phyloP scores from a whole-genome alignment of 1,140 invertebrate genomes.

The Drosophila cardini region DNA sequence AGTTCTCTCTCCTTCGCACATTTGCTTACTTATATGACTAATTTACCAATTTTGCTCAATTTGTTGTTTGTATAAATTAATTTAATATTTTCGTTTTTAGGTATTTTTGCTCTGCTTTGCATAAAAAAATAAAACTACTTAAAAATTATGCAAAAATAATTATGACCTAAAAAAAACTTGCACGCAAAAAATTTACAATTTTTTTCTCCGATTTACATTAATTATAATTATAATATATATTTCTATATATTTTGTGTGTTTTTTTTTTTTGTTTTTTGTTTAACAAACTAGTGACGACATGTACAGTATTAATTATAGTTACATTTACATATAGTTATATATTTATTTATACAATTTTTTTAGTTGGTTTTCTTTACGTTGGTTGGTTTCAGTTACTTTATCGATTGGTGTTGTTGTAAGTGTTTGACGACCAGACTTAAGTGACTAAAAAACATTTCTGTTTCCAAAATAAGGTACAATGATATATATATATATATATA shows the following conservation, averaged over 20 bases:
- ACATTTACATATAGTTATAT: constrained; percentile 19
- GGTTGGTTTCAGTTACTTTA: constrained; percentile 29
- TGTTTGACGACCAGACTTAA: constrained; percentile 76
- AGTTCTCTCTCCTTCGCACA: constrained; percentile 32
- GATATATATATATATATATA: constrained; percentile 50
- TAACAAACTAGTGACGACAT: constrained; percentile 66
- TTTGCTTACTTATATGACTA: constrained; percentile 66
- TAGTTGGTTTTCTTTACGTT: constrained; percentile 29
- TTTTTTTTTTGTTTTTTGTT: constrained; percentile 49
- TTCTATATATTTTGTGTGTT: constrained; percentile 52
- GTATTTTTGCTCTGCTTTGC: constrained; percentile 64
- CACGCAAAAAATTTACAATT: constrained; percentile 58
- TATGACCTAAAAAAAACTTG: constrained; percentile 57
- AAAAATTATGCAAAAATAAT: constrained; percentile 78
- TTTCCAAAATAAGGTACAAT: constrained; percentile 81
- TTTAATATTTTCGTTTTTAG: constrained; percentile 61
- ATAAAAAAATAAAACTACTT: constrained; percentile 76
- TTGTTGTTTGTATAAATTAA: constrained; percentile 64
- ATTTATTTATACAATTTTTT: constrained; percentile 49
- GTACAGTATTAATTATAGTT: constrained; percentile 25
- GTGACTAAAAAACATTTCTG: constrained; percentile 73
- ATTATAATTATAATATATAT: constrained; percentile 52
- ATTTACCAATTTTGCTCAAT: constrained; percentile 51
- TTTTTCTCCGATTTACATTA: constrained; percentile 28
- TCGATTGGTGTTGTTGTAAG: constrained; percentile 58